Evolutionary conservation across 53 echinoderm and acorn worm species (phyloP).

Genomic region (Paelopatides confundens): DNA sequence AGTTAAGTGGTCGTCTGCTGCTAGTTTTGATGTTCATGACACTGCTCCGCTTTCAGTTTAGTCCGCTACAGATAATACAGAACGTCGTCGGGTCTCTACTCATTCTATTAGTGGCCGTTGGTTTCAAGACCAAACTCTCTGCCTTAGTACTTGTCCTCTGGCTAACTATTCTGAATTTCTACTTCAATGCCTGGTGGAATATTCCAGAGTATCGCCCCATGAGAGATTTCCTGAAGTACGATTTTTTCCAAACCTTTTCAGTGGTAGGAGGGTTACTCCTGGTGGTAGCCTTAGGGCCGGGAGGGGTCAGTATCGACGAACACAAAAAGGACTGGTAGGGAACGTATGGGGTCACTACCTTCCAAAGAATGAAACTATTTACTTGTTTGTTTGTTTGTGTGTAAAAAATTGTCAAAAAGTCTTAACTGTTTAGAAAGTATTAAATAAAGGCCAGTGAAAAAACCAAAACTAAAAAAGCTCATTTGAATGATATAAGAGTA

Average conservation of each 20-base stretch:
- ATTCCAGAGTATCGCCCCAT: conserved; percentile 96
- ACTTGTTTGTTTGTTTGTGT: conserved; percentile 1
- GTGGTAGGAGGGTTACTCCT: conserved; percentile 94
- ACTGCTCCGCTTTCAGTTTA: conserved; percentile 92
- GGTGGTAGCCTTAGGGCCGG: conserved; percentile 96
- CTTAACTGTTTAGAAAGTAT: neutral
- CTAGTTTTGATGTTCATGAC: conserved; percentile 99
- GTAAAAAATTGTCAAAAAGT: neutral
- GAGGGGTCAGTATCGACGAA: conserved; percentile 98
- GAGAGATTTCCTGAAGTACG: conserved; percentile 99
- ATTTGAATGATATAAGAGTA: neutral
- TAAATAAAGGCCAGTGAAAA: conserved; percentile 27
- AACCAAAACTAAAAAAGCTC: neutral
- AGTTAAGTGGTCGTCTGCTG: conserved; percentile 94
- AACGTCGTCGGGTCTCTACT: conserved; percentile 89
- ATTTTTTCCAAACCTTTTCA: conserved; percentile 99
- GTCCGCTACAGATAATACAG: conserved; percentile 78
- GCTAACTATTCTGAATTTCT: conserved; percentile 97
- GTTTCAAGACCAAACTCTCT: conserved; percentile 98
- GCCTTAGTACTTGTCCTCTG: conserved; percentile 94
- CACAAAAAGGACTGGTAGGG: conserved; percentile 99
- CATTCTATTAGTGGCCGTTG: conserved; percentile 90
- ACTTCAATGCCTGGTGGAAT: conserved; percentile 99
- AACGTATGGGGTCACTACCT: neutral
- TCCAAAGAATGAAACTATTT: conserved; percentile 23